Conservation (phyloP, 2,888 invertebrate genomes). For the Coleophora flavipennella region DNA sequence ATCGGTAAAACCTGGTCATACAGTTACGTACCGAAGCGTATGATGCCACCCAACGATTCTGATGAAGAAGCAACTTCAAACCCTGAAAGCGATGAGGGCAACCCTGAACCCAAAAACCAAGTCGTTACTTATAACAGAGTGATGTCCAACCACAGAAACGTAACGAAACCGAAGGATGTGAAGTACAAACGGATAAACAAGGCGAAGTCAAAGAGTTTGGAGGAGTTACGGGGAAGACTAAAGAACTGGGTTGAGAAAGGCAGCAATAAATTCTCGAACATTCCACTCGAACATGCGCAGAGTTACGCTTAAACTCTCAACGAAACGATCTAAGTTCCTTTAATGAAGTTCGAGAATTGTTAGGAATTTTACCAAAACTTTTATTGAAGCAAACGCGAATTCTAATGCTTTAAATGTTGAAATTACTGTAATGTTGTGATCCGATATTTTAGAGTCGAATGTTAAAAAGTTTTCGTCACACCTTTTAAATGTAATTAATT, state of each 20-base stretch:
- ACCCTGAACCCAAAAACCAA: conserved; percentile 59
- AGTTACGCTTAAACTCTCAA: conserved; percentile 70
- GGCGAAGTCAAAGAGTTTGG: conserved; percentile 90
- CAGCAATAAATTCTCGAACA: conserved; percentile 73
- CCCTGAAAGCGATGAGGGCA: conserved; percentile 54
- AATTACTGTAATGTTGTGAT: background rate
- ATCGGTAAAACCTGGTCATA: conserved; percentile 55
- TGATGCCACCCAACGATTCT: conserved; percentile 55
- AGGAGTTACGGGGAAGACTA: conserved; percentile 85
- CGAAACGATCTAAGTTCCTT: conserved; percentile 33
- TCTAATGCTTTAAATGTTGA: background rate
- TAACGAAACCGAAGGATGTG: conserved; percentile 92
- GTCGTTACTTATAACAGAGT: conserved; percentile 87
- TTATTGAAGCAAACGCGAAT: background rate
- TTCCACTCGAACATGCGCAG: conserved; percentile 78
- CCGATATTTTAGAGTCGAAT: background rate
- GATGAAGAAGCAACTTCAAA: conserved; percentile 60
- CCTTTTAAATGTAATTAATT: conserved; percentile 17
- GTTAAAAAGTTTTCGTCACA: conserved; percentile 3
- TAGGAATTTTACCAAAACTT: background rate
- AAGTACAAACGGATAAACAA: conserved; percentile 93
- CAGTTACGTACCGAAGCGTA: conserved; percentile 66
- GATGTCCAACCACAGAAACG: conserved; percentile 92
- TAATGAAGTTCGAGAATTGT: conserved; percentile 22
- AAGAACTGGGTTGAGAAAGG: conserved; percentile 91